phyloP scores from a whole-genome alignment of 2,113 vertebrate species.

The Lophotis ruficrista region DNA sequence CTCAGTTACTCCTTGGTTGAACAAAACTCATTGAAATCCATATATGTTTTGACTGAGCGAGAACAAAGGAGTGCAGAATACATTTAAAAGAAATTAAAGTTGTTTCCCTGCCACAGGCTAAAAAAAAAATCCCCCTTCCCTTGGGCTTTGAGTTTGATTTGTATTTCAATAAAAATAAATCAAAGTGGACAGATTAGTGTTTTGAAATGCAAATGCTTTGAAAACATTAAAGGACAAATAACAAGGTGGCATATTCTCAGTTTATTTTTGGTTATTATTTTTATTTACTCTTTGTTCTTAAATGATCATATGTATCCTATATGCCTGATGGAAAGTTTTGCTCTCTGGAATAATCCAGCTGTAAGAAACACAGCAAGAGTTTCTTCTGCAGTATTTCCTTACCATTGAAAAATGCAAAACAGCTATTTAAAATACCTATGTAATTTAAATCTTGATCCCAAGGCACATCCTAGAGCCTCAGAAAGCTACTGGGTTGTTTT shows the following conservation, averaged over 20 bases:
- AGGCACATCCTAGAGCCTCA: neutral
- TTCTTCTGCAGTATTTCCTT: neutral
- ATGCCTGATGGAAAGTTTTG: conserved; percentile 11
- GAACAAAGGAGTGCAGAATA: conserved; percentile 38
- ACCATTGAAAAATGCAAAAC: neutral
- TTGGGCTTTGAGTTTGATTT: conserved; percentile 51
- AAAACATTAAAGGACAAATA: conserved; percentile 58
- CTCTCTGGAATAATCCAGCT: neutral
- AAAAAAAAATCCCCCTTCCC: neutral
- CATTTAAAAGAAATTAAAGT: conserved; percentile 46
- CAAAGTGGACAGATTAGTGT: conserved; percentile 54
- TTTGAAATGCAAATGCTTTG: conserved; percentile 62
- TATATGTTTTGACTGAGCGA: neutral
- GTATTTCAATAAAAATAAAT: conserved; percentile 63
- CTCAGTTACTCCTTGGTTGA: neutral
- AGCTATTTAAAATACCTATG: neutral
- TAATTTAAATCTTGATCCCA: neutral
- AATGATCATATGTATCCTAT: neutral
- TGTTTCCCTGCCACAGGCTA: conserved; percentile 2
- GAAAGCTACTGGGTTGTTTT: neutral
- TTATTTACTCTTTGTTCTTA: conserved; percentile 60
- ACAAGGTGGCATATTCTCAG: conserved; percentile 4
- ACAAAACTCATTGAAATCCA: conserved; percentile 6
- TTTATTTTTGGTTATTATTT: conserved; percentile 54
- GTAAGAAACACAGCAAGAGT: neutral